phyloP scores from a whole-genome alignment of 2,888 invertebrate genomes.

The Sisyra terminalis region DNA sequence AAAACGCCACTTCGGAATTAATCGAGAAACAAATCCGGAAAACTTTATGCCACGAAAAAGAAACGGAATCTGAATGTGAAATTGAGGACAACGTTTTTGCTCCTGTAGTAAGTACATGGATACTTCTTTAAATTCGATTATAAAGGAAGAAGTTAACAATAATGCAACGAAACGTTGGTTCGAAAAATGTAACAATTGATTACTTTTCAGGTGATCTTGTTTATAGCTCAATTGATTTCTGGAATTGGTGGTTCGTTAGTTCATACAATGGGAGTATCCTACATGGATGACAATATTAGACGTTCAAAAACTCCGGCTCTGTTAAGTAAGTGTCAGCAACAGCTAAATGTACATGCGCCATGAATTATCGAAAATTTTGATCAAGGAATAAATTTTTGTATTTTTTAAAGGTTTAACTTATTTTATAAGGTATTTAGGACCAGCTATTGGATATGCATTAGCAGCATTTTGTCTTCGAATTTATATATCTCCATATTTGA shows the following conservation, averaged over 20 bases:
- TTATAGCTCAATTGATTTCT: slow-evolving; percentile 50
- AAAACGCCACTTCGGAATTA: slow-evolving; percentile 27
- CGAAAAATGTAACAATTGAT: no score
- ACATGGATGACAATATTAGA: slow-evolving; percentile 63
- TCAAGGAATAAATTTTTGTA: not conserved
- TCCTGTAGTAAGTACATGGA: not conserved
- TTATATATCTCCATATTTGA: slow-evolving; percentile 45
- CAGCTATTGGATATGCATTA: slow-evolving; percentile 47
- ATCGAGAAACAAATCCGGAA: slow-evolving; percentile 34
- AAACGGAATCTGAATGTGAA: slow-evolving; percentile 20
- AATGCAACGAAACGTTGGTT: no score
- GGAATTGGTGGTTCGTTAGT: slow-evolving; percentile 53
- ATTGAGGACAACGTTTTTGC: slow-evolving; percentile 11
- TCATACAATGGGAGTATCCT: slow-evolving; percentile 50
- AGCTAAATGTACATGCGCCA: not conserved
- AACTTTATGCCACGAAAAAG: slow-evolving; percentile 31
- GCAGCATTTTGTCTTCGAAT: slow-evolving; percentile 46
- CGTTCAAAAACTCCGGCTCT: slow-evolving; percentile 55
- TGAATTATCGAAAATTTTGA: not conserved
- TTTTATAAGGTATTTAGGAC: slow-evolving; percentile 50
- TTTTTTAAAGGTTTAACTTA: slow-evolving; percentile 39
- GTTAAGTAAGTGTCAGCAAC: slow-evolving; percentile 33
- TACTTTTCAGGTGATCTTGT: slow-evolving; percentile 31
- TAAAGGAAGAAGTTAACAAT: no score
- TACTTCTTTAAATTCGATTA: no score